Base-by-base conservation (phyloP, 2,113 vertebrate species). In the Sardina pilchardus region DNA sequence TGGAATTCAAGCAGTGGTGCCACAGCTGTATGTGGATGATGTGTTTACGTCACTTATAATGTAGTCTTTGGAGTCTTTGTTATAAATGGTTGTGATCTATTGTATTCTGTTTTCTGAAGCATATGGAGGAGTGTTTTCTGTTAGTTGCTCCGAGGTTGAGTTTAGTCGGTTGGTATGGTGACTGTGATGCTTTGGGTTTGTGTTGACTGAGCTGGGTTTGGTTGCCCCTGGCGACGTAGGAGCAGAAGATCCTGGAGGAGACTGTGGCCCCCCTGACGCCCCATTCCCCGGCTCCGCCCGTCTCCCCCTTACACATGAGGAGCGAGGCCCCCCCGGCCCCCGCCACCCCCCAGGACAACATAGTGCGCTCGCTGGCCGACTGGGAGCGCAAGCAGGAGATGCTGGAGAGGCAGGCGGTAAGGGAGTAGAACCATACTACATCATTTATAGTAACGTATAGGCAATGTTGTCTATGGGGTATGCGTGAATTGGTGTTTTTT, bases 201-300 rank as follows among this genome's bases (percentile, higher is more conserved):
- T 80, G 6, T 1, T 26, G 1, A 36, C 44, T 85, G 19, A 17
- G 36, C 84, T 71, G 81, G 0, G 45, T 63, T 84, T 26, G 71
- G 42, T 87, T 44, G 48, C 89, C 91, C 26, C 86, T 88, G 67
- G 21, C 30, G 87, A 81, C 88, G 99, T 88, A 99, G 98, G 98
- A 99, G 86, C 96, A 95, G 0, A 96, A 96, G 92, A 99, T 99
- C 88, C 96, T 99, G 90, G 96, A 99, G 90, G 97, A 99, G 91
- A 99, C 97, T 0, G 94, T 98, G 87, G 93, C 97, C 26, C 96
- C 97, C 1, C 96, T 99, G 87, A 95, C 93, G 85, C 96, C 92
- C 5, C 93, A 30, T 56, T 92, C 93, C 75, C 92, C 93, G 21
- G 47, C 63, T 9, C 30, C 16, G 9, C 75, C 82, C 0, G 83